Base-by-base conservation (phyloP, 1,140 invertebrate genomes). In the Papilio glaucus region DNA sequence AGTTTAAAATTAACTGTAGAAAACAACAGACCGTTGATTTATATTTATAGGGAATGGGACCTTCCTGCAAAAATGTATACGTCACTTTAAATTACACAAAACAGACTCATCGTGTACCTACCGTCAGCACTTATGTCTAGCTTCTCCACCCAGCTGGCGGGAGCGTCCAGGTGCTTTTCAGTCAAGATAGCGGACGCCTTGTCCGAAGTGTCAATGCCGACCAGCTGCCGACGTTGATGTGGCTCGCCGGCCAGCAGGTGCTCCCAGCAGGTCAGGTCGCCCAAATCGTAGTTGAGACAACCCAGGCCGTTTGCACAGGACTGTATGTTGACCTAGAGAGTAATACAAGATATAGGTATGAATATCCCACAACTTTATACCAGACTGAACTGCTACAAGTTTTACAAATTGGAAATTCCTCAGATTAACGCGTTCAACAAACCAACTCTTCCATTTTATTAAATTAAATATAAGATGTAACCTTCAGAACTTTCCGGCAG, bases 161-260 rank as follows among this genome's bases (percentile, higher is more conserved):
- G 97, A 94, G 97, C 96, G 77, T 97, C 96, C 21, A 98, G 89
- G 89, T 96, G 96, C 85, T 97, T 97, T 77, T 96, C 95, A 3
- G 86, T 87, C 5, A 94, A 91, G 37, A 94, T 83, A 9, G 93
- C 88, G 0, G 92, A 85, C 7, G 77, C 80, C 72, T 94, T 94
- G 29, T 94, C 93, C 3, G 91, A 81, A 5, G 77, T 69, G 70
- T 94, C 93, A 21, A 91, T 80, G 1, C 94, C 86, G 4, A 93
- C 90, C 26, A 94, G 83, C 72, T 94, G 91, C 1, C 94, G 82
- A 65, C 93, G 87, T 61, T 93, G 82, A 33, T 84, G 88, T 0
- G 95, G 95, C 80, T 97, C 96, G 0, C 95, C 96, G 0, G 95
- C 92, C 8, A 97, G 83, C 9, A 97, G 82, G 77, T 96, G 95